Conservation (phyloP, 2,113 vertebrate genomes). For the Chinchilla lanigera region DNA sequence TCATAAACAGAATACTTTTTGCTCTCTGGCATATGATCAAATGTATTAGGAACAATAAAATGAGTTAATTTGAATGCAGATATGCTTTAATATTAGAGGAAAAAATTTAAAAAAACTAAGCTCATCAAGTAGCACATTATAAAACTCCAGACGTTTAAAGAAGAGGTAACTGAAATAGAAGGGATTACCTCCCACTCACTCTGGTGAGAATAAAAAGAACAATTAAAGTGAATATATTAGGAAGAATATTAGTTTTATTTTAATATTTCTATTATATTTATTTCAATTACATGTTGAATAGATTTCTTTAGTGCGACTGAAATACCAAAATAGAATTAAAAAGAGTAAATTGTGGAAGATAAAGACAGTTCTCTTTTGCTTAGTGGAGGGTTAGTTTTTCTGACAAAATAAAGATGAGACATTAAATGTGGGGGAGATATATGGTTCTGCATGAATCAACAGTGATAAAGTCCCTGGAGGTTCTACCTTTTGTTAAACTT, state of each 20-base stretch:
- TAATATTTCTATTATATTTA: constrained; percentile 79
- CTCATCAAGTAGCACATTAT: constrained; percentile 64
- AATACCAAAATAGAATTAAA: constrained; percentile 48
- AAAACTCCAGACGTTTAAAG: constrained; percentile 62
- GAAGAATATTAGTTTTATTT: constrained; percentile 77
- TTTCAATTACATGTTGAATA: constrained; percentile 65
- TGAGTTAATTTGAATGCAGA: constrained; percentile 56
- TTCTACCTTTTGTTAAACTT: constrained; percentile 38
- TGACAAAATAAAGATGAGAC: constrained; percentile 38
- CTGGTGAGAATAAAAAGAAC: constrained; percentile 67
- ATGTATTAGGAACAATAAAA: constrained; percentile 63
- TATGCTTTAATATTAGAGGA: constrained; percentile 40
- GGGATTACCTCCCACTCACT: constrained; percentile 72
- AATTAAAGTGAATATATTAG: constrained; percentile 76
- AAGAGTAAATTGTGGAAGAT: constrained; percentile 39
- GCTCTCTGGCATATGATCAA: constrained; percentile 49
- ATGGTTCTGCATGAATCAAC: constrained; percentile 32
- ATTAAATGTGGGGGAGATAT: neutral
- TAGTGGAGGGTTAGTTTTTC: constrained; percentile 8
- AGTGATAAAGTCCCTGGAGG: neutral
- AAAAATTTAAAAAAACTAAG: neutral
- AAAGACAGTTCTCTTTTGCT: constrained; percentile 49
- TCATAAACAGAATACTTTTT: constrained; percentile 53
- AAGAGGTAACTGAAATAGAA: constrained; percentile 71
- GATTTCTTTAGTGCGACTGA: constrained; percentile 62